phyloP scores from a whole-genome alignment of 2,797 vertebrate species.

The Poecilia gillii region DNA sequence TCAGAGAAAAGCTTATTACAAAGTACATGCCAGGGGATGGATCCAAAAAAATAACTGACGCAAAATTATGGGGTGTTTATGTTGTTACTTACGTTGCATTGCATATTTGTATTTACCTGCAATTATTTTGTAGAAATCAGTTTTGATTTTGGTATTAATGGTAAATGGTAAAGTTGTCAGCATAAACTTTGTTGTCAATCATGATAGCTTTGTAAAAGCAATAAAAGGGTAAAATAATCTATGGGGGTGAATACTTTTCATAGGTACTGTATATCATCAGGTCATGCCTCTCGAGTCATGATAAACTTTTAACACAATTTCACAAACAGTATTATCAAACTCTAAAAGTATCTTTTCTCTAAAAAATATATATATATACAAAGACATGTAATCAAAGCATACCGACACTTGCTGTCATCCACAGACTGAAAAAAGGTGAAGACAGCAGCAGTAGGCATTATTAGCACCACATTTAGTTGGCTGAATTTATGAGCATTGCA shows the following conservation, averaged over 20 bases:
- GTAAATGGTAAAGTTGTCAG: not conserved
- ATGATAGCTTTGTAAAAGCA: not conserved
- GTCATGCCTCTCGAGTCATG: not conserved
- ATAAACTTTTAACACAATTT: not conserved
- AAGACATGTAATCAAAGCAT: constrained; percentile 7
- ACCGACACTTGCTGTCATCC: constrained; percentile 18
- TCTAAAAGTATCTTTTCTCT: not conserved
- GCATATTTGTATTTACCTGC: not conserved
- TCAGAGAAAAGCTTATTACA: not conserved
- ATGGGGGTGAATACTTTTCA: not conserved
- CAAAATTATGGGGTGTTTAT: not conserved
- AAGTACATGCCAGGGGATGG: not conserved
- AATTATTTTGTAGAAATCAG: not conserved
- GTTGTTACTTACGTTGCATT: not conserved
- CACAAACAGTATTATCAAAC: not conserved
- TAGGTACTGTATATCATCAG: not conserved
- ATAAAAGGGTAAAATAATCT: not conserved
- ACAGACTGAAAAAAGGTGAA: constrained; percentile 35
- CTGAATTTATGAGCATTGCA: constrained; percentile 27
- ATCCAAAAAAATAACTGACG: not conserved
- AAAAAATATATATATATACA: not conserved
- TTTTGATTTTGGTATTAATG: not conserved
- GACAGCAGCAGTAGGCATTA: constrained; percentile 44
- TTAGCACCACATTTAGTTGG: constrained; percentile 42
- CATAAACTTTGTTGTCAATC: not conserved